phyloP scores from a whole-genome alignment of 2,797 vertebrate genomes.

The Podarcis siculus region DNA sequence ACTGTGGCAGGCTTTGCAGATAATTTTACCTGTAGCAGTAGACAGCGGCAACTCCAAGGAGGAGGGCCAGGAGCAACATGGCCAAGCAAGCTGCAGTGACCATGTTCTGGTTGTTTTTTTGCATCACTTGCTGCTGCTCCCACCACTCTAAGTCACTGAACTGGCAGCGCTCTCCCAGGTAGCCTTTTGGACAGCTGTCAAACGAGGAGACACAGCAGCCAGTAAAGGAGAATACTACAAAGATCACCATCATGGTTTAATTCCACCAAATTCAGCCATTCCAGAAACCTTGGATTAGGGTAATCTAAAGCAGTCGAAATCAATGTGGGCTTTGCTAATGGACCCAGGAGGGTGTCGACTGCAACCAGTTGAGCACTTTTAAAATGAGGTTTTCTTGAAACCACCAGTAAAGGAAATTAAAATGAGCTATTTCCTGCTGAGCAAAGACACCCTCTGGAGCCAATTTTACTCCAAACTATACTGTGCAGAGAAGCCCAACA shows the following conservation, averaged over 20 bases:
- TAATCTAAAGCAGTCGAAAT: neutral
- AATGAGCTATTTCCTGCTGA: neutral
- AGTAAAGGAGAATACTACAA: neutral
- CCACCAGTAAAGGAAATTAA: neutral
- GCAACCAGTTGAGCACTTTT: neutral
- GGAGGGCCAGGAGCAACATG: conserved; percentile 76
- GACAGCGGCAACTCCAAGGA: conserved; percentile 78
- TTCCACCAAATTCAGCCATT: fast-evolving
- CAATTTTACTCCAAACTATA: neutral
- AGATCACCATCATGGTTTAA: fast-evolving
- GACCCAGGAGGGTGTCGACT: neutral
- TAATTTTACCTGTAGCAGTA: conserved; percentile 84
- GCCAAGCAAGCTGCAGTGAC: conserved; percentile 74
- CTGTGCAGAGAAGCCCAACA: neutral
- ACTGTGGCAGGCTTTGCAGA: neutral
- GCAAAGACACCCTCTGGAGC: neutral
- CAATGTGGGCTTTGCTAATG: neutral
- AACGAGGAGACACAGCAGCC: neutral
- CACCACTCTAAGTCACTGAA: conserved; percentile 91
- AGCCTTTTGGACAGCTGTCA: conserved; percentile 86
- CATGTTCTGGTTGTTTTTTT: conserved; percentile 79
- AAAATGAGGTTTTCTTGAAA: neutral
- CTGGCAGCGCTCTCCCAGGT: conserved; percentile 90
- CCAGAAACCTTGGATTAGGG: neutral
- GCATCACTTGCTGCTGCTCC: conserved; percentile 83